A percentile compares a stretch with the other conserved stretches of the same genome.
Conservation (phyloP, 2,888 invertebrate genomes). For the Onchidella celtica region DNA sequence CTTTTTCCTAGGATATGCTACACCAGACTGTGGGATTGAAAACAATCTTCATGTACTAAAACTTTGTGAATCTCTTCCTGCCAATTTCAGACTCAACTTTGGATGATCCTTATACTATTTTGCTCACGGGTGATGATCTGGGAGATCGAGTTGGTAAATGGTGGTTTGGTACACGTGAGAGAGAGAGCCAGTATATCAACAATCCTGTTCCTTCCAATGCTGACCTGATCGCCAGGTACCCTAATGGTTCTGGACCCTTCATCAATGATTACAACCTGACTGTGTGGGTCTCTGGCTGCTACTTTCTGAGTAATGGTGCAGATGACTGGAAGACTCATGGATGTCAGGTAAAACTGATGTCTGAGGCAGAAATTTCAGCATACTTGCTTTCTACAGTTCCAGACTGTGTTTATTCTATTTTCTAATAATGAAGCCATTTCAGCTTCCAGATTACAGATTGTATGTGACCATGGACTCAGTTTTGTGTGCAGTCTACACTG, state of each 20-base stretch:
- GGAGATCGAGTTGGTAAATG: conserved; percentile 3
- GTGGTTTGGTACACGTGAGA: conserved; percentile 13
- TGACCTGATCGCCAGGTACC: not conserved
- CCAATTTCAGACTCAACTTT: not conserved
- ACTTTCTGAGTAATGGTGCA: conserved; percentile 72
- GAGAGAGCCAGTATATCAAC: not conserved
- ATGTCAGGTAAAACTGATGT: conserved; percentile 55
- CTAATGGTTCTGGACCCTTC: conserved; percentile 58
- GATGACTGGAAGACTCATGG: conserved; percentile 65
- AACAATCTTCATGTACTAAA: too few species aligned
- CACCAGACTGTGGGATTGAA: too few species aligned
- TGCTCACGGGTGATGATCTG: not conserved
- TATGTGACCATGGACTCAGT: too few species aligned
- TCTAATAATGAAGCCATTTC: too few species aligned
- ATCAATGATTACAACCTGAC: conserved; percentile 76
- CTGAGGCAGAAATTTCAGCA: not conserved
- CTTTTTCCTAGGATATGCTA: too few species aligned
- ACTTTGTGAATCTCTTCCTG: too few species aligned
- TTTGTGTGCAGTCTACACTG: too few species aligned
- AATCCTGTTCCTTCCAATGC: not conserved
- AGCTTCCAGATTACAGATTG: too few species aligned
- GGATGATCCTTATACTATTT: conserved; percentile 12
- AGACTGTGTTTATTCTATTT: too few species aligned
- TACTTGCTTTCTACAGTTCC: too few species aligned
- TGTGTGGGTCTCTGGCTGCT: conserved; percentile 78